Evolutionary conservation across 2,113 vertebrate species (phyloP), one percentile per base, ranked within the genome.

Genomic region (Cyprinodon tularosa): DNA sequence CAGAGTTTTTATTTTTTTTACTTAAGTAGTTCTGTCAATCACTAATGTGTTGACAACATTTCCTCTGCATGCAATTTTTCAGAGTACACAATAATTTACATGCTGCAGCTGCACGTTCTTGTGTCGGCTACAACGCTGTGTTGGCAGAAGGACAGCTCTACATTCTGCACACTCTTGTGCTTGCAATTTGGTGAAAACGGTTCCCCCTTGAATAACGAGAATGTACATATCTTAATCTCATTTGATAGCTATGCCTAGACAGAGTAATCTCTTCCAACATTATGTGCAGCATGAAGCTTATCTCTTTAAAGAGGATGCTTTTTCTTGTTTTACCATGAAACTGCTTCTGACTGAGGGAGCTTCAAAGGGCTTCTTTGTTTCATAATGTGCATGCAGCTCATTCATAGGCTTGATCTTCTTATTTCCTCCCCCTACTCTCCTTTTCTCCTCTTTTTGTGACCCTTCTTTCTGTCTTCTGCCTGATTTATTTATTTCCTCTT

Each of bases 361-460:
- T 94, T 94, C 91, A 94, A 94, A 94, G 91, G 90, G 85, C 85
- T 87, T 88, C 93, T 93, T 95, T 94, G 92, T 94, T 93, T 94
- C 82, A 91, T 91, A 92, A 94, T 94, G 88, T 93, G 92, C 89
- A 93, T 92, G 93, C 90, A 92, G 92, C 92, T 93, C 93, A 93
- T 94, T 94, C 90, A 94, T 88, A 82, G 81, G 87, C 90, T 87
- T 85, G 89, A 88, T 90, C 83, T 90, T 86, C 81, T 92, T 90
- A 75, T 87, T 89, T 84, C 86, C 86, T 83, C 80, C 78, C 79
- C 66, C 76, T 72, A 62, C 84, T 72, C 80, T 78, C 69, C 62
- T 78, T 81, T 70, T 77, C 80, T 80, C 81, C 71, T 39, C 70
- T 79, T 67, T 77, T 82, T 82, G 83, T 83, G 37, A 74, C 73